Evolutionary conservation across 2,113 vertebrate genomes (phyloP).

Genomic region (Hyperoodon ampullatus): DNA sequence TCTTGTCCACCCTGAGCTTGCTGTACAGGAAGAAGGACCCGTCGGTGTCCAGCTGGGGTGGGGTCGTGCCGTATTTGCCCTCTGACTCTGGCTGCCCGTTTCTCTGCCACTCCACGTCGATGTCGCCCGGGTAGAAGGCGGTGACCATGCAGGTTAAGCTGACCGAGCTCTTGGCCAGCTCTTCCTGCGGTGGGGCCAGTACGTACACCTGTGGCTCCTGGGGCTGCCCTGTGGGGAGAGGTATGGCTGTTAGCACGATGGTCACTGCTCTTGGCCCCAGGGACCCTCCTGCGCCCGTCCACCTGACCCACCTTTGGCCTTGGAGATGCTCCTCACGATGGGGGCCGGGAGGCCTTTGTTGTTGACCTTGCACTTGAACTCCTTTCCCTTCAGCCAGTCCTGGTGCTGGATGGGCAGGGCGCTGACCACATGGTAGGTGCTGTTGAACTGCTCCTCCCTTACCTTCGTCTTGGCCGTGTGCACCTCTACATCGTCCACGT

Average conservation of each 20-base stretch:
- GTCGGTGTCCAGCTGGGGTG: fast-evolving
- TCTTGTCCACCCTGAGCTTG: neutral
- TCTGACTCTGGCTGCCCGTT: fast-evolving
- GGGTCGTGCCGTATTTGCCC: neutral
- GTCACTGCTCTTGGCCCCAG: neutral
- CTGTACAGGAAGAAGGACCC: slow-evolving; percentile 66
- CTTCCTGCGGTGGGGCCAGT: fast-evolving
- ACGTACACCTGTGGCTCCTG: neutral
- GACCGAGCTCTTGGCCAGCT: neutral
- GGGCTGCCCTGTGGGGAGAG: neutral
- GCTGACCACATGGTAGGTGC: slow-evolving; percentile 57
- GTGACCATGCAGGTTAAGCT: neutral
- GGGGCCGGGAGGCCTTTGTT: neutral
- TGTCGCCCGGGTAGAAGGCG: fast-evolving
- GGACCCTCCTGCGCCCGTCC: fast-evolving
- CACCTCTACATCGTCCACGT: fast-evolving
- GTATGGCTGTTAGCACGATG: fast-evolving
- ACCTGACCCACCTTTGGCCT: neutral
- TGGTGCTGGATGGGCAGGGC: neutral
- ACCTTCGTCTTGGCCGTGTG: fast-evolving
- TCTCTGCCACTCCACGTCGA: slow-evolving; percentile 41
- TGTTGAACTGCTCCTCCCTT: neutral
- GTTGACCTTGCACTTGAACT: slow-evolving; percentile 71
- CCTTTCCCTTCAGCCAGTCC: slow-evolving; percentile 66
- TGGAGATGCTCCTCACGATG: neutral